Percentiles rank a stretch among this genome's conserved stretches.
phyloP scores from a whole-genome alignment of 1,140 invertebrate genomes.

The Nasonia giraulti region DNA sequence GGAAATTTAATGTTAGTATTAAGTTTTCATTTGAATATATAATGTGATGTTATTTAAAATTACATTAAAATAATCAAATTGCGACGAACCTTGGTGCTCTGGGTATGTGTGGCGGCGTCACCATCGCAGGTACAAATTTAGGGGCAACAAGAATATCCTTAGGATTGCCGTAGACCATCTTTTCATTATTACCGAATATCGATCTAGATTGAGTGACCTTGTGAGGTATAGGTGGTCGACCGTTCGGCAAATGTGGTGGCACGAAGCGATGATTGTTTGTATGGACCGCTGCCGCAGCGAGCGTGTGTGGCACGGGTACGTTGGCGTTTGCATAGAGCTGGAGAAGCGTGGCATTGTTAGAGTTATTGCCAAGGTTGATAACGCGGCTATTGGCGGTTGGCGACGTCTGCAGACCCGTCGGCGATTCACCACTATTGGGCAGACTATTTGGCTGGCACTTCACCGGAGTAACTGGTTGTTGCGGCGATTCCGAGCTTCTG shows the following conservation, averaged over 20 bases:
- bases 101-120: constrained; percentile 47
- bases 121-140: constrained; percentile 56
- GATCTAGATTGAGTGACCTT: constrained; percentile 80
- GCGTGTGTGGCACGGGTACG: constrained; percentile 48
- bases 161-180: constrained; percentile 82
- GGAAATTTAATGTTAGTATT: not conserved
- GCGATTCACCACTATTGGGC: constrained; percentile 55
- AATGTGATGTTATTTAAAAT: no score
- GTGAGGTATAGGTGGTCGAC: constrained; percentile 69
- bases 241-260: constrained; percentile 59
- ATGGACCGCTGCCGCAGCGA: constrained; percentile 35
- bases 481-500: constrained; percentile 58
- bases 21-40: no score
- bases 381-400: constrained; percentile 63
- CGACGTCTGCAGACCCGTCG: constrained; percentile 52
- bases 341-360: constrained; percentile 74
- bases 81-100: constrained; percentile 35
- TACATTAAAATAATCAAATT: not conserved
- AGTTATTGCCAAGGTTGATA: constrained; percentile 73
- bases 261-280: constrained; percentile 60
- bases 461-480: not conserved
- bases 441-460: constrained; percentile 50
- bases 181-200: constrained; percentile 79
- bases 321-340: constrained; percentile 73
- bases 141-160: constrained; percentile 78